phyloP scores from a whole-genome alignment of 2,888 invertebrate genomes.

The Xestia sexstrigata region DNA sequence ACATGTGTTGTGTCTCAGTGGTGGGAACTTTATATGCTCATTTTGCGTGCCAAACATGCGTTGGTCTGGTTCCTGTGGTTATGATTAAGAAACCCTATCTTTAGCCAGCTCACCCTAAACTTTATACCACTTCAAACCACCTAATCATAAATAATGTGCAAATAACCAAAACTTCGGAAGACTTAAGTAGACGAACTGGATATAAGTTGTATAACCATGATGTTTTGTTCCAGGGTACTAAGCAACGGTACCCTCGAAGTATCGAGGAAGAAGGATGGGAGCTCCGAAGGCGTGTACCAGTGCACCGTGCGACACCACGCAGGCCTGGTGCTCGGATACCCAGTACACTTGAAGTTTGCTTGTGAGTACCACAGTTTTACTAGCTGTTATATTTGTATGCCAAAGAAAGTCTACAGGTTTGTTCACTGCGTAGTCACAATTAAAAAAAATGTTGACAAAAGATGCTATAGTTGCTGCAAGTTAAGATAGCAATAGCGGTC shows the following conservation, averaged over 20 bases:
- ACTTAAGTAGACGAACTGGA: not conserved
- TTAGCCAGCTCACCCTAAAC: no score
- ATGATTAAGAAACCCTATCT: no score
- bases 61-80: no score
- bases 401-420: not conserved
- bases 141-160: not conserved
- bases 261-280: slow-evolving; percentile 73
- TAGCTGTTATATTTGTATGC: not conserved
- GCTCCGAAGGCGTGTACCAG: slow-evolving; percentile 81
- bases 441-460: not conserved
- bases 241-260: slow-evolving; percentile 81
- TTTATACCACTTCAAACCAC: no score
- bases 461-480: no score
- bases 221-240: slow-evolving; percentile 72
- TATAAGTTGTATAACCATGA: not conserved
- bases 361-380: slow-evolving; percentile 76
- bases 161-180: not conserved
- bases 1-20: no score
- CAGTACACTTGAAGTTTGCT: slow-evolving; percentile 80
- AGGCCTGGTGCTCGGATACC: slow-evolving; percentile 82
- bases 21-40: no score
- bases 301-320: slow-evolving; percentile 78
- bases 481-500: no score
- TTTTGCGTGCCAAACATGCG: no score
- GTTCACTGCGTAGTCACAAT: not conserved